phyloP scores from a whole-genome alignment of 23 tunicate species.

The Styela plicata region DNA sequence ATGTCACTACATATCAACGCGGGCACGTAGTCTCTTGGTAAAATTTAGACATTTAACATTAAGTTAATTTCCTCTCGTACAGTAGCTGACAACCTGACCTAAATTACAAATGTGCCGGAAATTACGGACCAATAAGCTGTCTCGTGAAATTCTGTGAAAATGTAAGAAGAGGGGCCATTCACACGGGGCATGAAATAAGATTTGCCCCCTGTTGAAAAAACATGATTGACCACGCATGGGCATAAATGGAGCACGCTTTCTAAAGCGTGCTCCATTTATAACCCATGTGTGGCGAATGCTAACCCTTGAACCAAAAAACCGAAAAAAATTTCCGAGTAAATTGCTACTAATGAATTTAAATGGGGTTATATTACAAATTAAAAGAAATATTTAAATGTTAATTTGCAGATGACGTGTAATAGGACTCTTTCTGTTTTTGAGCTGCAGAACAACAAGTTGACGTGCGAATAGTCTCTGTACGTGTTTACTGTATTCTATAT shows the following conservation, averaged over 20 bases:
- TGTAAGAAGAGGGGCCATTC: not conserved
- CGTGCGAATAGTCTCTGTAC: too few species aligned
- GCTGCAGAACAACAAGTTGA: not conserved
- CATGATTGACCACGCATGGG: too few species aligned
- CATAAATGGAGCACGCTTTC: too few species aligned
- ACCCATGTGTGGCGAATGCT: not conserved
- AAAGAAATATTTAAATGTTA: too few species aligned
- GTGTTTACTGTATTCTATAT: too few species aligned
- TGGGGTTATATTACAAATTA: not conserved
- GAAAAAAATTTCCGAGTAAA: not conserved
- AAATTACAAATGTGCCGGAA: conserved; percentile 25
- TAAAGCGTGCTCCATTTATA: not conserved
- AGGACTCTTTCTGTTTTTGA: not conserved
- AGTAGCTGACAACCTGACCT: conserved; percentile 14
- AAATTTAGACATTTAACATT: not conserved
- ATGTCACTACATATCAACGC: too few species aligned
- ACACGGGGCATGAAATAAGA: not conserved
- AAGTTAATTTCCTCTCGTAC: conserved; percentile 15
- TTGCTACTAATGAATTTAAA: not conserved
- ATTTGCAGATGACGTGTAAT: not conserved
- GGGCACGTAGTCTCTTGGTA: too few species aligned
- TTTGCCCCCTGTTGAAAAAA: not conserved
- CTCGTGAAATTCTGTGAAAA: conserved; percentile 29
- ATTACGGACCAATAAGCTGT: conserved; percentile 23
- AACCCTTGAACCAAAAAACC: not conserved